Conservation (phyloP, 2,113 vertebrate species). For the Colinus virginianus region DNA sequence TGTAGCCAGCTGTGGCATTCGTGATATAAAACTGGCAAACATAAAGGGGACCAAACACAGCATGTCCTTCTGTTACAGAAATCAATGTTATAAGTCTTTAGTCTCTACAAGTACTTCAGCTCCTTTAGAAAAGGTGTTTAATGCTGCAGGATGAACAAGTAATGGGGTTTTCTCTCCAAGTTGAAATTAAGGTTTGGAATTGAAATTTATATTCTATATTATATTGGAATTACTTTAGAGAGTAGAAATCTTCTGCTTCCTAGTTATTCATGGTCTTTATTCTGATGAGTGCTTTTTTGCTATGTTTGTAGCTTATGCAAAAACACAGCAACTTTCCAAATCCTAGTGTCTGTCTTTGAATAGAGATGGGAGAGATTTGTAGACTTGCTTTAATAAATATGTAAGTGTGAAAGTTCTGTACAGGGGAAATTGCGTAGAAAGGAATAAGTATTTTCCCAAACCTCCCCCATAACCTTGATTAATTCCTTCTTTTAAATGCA, state of each 20-base stretch:
- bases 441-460: background rate
- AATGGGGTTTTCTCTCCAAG: background rate
- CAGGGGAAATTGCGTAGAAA: background rate
- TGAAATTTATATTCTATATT: slow-evolving; percentile 34
- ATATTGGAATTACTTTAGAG: background rate
- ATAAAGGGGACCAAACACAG: background rate
- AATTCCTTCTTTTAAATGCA: background rate
- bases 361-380: background rate
- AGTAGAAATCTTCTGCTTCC: background rate
- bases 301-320: slow-evolving; percentile 22
- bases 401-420: background rate
- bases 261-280: background rate
- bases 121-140: slow-evolving; percentile 22
- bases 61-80: slow-evolving; percentile 40
- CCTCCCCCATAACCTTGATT: background rate
- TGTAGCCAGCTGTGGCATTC: background rate
- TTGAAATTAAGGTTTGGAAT: slow-evolving; percentile 23
- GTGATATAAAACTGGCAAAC: background rate
- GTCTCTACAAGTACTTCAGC: background rate
- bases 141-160: background rate
- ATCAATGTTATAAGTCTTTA: slow-evolving; percentile 17
- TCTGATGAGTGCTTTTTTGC: background rate
- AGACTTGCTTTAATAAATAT: background rate
- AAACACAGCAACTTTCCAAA: slow-evolving; percentile 5
- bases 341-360: too few relatives aligned